A percentile compares a stretch with the other conserved stretches of the same genome.
These are phyloP conservation scores for Tridacna gigas DNA, from an alignment of 2,888 invertebrate species.

Conservation along the genomic window DNA sequence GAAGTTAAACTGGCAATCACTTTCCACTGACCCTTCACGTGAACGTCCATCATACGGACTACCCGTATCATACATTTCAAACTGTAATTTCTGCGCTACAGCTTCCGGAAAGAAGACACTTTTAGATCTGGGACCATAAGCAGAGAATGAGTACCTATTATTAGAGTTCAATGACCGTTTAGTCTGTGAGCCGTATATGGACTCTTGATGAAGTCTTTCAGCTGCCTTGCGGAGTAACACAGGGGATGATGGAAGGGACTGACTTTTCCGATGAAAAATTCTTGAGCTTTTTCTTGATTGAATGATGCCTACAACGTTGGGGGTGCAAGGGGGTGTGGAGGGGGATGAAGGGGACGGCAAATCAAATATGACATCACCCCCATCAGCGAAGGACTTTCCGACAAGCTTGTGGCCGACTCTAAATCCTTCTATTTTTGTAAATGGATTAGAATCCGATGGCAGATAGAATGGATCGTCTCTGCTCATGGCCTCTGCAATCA, in stretches of 20 bases:
- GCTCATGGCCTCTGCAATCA: slow-evolving; percentile 94
- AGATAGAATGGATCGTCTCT: slow-evolving; percentile 84
- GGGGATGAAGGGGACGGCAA: slow-evolving; percentile 88
- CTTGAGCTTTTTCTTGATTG: slow-evolving; percentile 27
- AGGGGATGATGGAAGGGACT: slow-evolving; percentile 83
- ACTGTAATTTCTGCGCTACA: slow-evolving; percentile 70
- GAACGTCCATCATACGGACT: slow-evolving; percentile 55
- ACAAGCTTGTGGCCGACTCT: slow-evolving; percentile 80
- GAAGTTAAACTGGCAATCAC: slow-evolving; percentile 38
- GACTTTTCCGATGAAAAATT: slow-evolving; percentile 71
- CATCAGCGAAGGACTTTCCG: slow-evolving; percentile 70
- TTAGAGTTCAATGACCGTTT: slow-evolving; percentile 56
- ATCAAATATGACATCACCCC: slow-evolving; percentile 86
- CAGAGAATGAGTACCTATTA: slow-evolving; percentile 62
- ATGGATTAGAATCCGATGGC: slow-evolving; percentile 80
- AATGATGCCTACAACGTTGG: slow-evolving; percentile 58
- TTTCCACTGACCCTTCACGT: slow-evolving; percentile 60
- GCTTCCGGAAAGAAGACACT: slow-evolving; percentile 71
- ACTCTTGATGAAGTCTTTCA: slow-evolving; percentile 78
- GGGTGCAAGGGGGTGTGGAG: slow-evolving; percentile 80
- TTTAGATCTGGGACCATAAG: slow-evolving; percentile 65
- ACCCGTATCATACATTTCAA: slow-evolving; percentile 67
- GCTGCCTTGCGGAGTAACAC: slow-evolving; percentile 78
- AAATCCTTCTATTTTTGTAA: slow-evolving; percentile 79
- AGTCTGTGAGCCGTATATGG: slow-evolving; percentile 75